Conservation (phyloP, 2,113 vertebrate species). For the Halichoeres trimaculatus region DNA sequence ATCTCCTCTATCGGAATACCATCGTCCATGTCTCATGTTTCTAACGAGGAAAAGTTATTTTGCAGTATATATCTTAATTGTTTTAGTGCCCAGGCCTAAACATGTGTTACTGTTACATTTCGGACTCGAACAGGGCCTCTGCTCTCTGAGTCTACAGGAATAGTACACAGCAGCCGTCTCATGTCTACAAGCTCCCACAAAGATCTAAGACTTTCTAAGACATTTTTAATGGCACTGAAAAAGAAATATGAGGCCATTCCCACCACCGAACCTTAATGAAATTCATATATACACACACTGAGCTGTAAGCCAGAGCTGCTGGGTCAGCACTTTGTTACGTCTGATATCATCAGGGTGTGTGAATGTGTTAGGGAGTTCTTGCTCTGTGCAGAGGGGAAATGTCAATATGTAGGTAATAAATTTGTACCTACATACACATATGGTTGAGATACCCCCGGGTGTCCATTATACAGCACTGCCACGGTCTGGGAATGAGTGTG, state of each 20-base stretch:
- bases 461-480: neutral
- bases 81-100: no score
- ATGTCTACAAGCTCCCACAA: neutral
- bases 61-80: no score
- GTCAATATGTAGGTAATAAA: constrained; percentile 20
- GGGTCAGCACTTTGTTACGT: constrained; percentile 26
- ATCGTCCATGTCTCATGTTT: no score
- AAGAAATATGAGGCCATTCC: constrained; percentile 33
- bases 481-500: neutral
- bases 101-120: no score
- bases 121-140: no score
- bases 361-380: neutral
- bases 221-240: neutral
- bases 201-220: constrained; percentile 11
- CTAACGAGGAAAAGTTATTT: no score
- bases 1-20: no score
- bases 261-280: constrained; percentile 11
- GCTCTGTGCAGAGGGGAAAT: constrained; percentile 11
- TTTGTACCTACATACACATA: neutral
- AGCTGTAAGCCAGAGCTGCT: constrained; percentile 12
- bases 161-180: neutral
- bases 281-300: neutral
- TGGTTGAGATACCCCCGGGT: constrained; percentile 3
- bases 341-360: neutral
- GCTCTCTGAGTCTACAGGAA: neutral